Evolutionary conservation across 2,113 vertebrate species (phyloP), one percentile per base, ranked within the genome.

Genomic region (Amblyopsis rosae): DNA sequence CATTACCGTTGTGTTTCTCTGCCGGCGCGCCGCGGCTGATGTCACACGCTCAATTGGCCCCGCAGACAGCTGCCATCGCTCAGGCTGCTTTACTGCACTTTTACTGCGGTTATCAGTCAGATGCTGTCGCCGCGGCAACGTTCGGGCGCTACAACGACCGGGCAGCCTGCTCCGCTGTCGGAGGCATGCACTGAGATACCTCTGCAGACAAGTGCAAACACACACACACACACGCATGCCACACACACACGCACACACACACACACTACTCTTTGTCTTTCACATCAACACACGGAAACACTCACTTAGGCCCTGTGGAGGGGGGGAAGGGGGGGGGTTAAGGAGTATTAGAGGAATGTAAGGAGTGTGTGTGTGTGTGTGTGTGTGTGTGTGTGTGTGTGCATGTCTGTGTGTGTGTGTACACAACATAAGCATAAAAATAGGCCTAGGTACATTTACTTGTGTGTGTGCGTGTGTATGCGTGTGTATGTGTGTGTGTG

Each of bases 11-110:
- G 82, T 84, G 87, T 84, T 87, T 86, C 86, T 88, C 84, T 70
- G 71, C 84, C 69, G 82, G 88, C 86, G 78, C 83, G 84, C 77
- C 82, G 80, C 79, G 82, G 82, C 90, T 86, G 88, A 89, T 92
- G 92, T 92, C 90, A 90, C 85, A 90, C 68, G 87, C 89, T 89
- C 92, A 92, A 90, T 93, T 91, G 89, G 88, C 83, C 87, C 82
- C 76, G 71, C 73, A 83, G 88, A 90, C 90, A 89, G 87, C 71
- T 67, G 75, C 82, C 86, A 91, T 91, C 88, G 82, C 80, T 91
- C 90, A 90, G 72, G 59, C 79, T 76, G 75, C 85, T 90, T 76
- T 91, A 92, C 85, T 79, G 70, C 85, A 75, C 75, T 77, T 87
- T 89, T 86, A 90, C 87, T 75, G 82, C 77, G 79, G 86, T 83